Conservation (phyloP, 1,140 invertebrate species). For the Drosophila willistoni region DNA sequence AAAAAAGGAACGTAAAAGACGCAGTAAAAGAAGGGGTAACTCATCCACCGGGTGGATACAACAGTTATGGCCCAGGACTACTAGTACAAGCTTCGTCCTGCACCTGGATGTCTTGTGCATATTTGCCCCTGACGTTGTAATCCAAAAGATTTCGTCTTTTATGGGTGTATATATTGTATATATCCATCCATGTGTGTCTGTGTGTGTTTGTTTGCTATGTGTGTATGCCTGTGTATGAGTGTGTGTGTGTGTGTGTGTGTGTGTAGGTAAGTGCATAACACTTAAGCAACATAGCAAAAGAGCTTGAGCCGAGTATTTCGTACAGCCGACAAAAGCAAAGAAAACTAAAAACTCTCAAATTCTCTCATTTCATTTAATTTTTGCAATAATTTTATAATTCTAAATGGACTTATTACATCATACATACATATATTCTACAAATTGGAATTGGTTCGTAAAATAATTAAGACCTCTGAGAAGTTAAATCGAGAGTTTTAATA, state of each 20-base stretch:
- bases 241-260: slow-evolving; percentile 23
- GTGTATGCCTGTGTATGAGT: not conserved
- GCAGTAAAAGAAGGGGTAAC: not conserved
- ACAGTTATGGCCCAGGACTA: slow-evolving; percentile 65
- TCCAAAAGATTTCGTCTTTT: slow-evolving; percentile 73
- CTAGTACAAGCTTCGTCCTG: slow-evolving; percentile 44
- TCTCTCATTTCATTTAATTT: not conserved
- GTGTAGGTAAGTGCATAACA: slow-evolving; percentile 67
- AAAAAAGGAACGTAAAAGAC: slow-evolving; percentile 4
- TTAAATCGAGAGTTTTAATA: too few relatives aligned
- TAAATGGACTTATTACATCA: too few relatives aligned
- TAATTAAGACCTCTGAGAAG: too few relatives aligned
- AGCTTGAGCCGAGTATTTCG: slow-evolving; percentile 34
- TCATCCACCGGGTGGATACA: slow-evolving; percentile 22
- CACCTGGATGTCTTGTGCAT: slow-evolving; percentile 26
- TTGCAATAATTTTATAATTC: too few relatives aligned
- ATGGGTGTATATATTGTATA: slow-evolving; percentile 33
- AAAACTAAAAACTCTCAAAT: slow-evolving; percentile 25
- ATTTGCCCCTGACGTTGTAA: slow-evolving; percentile 63
- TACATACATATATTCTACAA: too few relatives aligned
- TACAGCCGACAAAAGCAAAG: slow-evolving; percentile 49
- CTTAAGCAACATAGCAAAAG: slow-evolving; percentile 70
- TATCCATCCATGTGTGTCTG: slow-evolving; percentile 33
- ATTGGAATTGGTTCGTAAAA: too few relatives aligned
- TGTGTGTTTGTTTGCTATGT: not conserved